phyloP scores from a whole-genome alignment of 2,888 invertebrate species.

The Scaptodrosophila latifasciaeformis region DNA sequence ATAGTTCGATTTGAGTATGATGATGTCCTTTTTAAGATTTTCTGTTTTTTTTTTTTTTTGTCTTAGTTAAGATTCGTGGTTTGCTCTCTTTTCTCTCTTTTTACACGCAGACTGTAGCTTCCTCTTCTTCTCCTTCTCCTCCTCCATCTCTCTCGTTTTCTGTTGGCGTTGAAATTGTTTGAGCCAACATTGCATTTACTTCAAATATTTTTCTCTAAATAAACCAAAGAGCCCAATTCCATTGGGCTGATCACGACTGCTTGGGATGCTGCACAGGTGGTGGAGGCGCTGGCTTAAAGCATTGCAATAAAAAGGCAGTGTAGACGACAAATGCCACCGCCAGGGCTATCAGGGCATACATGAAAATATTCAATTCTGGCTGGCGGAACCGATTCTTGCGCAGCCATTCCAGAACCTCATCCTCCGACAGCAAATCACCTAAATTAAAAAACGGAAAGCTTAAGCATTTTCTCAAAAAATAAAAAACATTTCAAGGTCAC shows the following conservation, averaged over 20 bases:
- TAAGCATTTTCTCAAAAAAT: too few species aligned
- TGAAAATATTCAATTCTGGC: slow-evolving; percentile 93
- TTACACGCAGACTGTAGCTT: slow-evolving; percentile 2
- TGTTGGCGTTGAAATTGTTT: too few species aligned
- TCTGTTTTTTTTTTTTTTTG: slow-evolving; percentile 20
- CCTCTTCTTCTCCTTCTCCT: slow-evolving; percentile 17
- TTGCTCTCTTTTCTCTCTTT: slow-evolving; percentile 29
- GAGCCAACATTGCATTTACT: slow-evolving; percentile 20
- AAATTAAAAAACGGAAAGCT: slow-evolving; percentile 22
- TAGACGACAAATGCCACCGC: slow-evolving; percentile 91
- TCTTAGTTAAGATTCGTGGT: slow-evolving; percentile 22
- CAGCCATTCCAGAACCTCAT: slow-evolving; percentile 93
- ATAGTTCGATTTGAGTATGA: slow-evolving; percentile 34
- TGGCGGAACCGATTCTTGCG: slow-evolving; percentile 94
- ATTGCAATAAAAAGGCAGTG: slow-evolving; percentile 92
- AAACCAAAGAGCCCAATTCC: slow-evolving; percentile 6
- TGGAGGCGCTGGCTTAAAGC: slow-evolving; percentile 85
- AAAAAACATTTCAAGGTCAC: slow-evolving; percentile 73
- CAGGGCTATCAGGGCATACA: slow-evolving; percentile 92
- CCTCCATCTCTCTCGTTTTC: too few species aligned
- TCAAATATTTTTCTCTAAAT: slow-evolving; percentile 20
- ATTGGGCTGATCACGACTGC: slow-evolving; percentile 71
- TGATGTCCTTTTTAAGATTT: slow-evolving; percentile 14
- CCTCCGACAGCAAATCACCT: slow-evolving; percentile 89
- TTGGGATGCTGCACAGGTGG: slow-evolving; percentile 76